Evolutionary conservation across 2,888 invertebrate species (phyloP), one percentile per base, ranked within the genome.

Genomic region (Eupithecia centaureata): DNA sequence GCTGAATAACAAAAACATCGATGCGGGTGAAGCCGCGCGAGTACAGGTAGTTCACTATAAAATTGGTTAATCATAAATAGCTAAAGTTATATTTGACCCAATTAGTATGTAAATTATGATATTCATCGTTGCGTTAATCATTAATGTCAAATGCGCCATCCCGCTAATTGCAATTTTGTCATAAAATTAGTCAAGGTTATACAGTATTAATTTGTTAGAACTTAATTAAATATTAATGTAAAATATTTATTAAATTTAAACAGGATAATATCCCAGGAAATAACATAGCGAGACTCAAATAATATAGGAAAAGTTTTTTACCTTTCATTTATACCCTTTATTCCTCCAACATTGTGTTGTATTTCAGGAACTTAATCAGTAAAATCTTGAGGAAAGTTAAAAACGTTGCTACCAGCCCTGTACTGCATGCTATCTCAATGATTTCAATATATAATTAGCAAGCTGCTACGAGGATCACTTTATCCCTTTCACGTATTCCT

Each of bases 361-460:
- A 42, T 18, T 42, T 58, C 38, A 18, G 28, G 18, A 54, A 47
- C 15, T 51, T 61, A 47, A 58, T 13, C 51, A 64, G 38, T 32
- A 18, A 51, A 51, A 68, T 68, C 65, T 68, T 54, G 60, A 73
- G 75, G 76, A 75, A 76, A 76, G 63, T 52, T 54, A 35, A 68
- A 63, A 71, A 62, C 62, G 47, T 10, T 47, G 10, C 47, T 47
- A 66, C 42, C 57, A 64, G 69, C 72, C 74, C 73, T 73, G 72
- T 76, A 61, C 64, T 73, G 75, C 74, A 65, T 71, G 51, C 73
- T 70, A 76, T 76, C 71, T 66, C 73, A 75, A 74, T 75, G 73
- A 83, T 84, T 83, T 79, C 76, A 84, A 83, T 85, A 84, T 76
- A 82, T 82, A 81, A 84, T 83, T 85, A 84, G 75, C 77, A 42